Base-by-base conservation (phyloP, 2,888 invertebrate species). In the Malacosoma neustria region DNA sequence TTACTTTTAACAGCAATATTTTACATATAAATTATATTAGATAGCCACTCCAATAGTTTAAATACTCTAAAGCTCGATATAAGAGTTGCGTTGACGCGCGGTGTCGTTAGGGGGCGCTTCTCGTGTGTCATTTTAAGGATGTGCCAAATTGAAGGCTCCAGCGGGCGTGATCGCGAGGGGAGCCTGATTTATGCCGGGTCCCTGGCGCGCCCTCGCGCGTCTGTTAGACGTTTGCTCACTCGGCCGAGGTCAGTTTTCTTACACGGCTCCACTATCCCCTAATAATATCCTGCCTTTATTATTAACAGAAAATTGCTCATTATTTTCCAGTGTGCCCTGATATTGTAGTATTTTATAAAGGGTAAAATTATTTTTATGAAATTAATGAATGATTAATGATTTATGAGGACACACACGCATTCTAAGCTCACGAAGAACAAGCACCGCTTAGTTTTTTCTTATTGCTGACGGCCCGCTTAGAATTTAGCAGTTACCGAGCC, bases 51-150 rank as follows among this genome's bases (percentile, higher is more conserved):
- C n/a, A n/a, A n/a, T n/a, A n/a, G n/a, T n/a, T n/a, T n/a, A n/a
- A n/a, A n/a, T 54, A 57, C 57, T 64, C 64, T 62, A 62, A 72
- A 68, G 64, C 61, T 52, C 51, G 61, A 60, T 57, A 65, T 61
- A 65, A 60, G 70, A 63, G 66, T 65, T 68, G 72, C 63, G 66
- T 65, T 68, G 72, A 69, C 69, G 73, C 67, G 57, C 61, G 56
- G 61, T 51, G 61, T 85, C 84, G 82, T 85, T 82, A 85, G 72
- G 73, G 22, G 70, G 66, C 61, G 56, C 71, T 69, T 80, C 79
- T 85, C 85, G 76, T 84, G 79, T 85, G 84, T 85, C 85, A 85
- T 85, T 85, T 85, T 85, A 85, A 85, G 85, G 85, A 85, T 84
- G 84, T 82, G 75, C 82, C 80, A 85, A 85, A 85, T 85, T 85